phyloP scores from a whole-genome alignment of 2,113 vertebrate species.

The Hydrochoerus hydrochaeris region DNA sequence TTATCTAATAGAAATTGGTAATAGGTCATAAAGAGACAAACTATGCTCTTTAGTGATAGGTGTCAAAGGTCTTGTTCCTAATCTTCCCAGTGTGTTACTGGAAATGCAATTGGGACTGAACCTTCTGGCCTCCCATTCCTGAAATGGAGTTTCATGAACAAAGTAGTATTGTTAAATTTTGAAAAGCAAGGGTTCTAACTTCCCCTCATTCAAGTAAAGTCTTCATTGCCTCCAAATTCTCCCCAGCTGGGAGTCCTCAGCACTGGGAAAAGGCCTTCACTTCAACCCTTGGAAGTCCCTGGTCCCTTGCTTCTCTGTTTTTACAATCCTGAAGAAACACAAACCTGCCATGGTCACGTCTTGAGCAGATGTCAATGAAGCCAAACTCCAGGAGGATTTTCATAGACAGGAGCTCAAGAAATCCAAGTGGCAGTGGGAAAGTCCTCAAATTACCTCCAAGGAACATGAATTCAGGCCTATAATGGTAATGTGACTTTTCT shows the following conservation, averaged over 20 bases:
- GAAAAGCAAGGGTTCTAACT: not conserved
- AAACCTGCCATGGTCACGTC: rapidly evolving
- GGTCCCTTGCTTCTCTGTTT: not conserved
- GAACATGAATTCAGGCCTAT: not conserved
- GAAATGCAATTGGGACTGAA: constrained; percentile 53
- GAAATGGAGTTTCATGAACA: constrained; percentile 61
- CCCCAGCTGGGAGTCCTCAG: not conserved
- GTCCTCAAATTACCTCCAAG: rapidly evolving
- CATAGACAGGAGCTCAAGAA: not conserved
- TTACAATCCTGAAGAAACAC: not conserved
- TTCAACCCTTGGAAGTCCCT: no score
- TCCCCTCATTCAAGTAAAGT: not conserved
- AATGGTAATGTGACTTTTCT: not conserved
- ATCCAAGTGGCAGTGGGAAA: not conserved
- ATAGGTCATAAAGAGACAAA: constrained; percentile 81
- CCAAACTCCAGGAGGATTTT: not conserved
- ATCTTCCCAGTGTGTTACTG: constrained; percentile 69
- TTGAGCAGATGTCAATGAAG: not conserved
- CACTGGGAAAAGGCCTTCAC: no score
- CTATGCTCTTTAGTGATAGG: constrained; percentile 80
- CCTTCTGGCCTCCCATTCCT: constrained; percentile 43
- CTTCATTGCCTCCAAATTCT: not conserved
- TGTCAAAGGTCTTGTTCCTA: constrained; percentile 74
- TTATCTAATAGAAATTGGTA: constrained; percentile 78
- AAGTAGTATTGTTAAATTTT: not conserved